These are phyloP conservation scores for Argynnis bischoffii DNA, from an alignment of 2,888 invertebrate species.

Conservation along the genomic window DNA sequence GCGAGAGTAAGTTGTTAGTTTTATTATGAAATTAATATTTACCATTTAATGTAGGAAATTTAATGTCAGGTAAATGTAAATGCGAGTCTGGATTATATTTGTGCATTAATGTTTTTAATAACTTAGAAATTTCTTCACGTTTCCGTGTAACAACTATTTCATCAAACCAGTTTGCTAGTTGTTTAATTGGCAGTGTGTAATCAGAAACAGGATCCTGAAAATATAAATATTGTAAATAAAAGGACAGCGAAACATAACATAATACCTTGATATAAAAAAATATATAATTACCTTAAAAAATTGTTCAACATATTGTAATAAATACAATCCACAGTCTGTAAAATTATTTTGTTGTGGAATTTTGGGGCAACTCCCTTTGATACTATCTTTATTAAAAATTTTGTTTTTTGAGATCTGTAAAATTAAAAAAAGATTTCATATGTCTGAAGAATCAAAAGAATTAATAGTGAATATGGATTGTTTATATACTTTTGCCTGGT, in stretches of 20 bases:
- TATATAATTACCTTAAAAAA: slow-evolving; percentile 89
- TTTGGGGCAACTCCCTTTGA: slow-evolving; percentile 93
- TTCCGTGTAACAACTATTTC: slow-evolving; percentile 92
- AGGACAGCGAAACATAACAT: neutral
- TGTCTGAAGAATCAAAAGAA: neutral
- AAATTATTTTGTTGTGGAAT: slow-evolving; percentile 99
- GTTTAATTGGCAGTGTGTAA: slow-evolving; percentile 91
- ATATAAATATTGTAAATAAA: slow-evolving; percentile 14
- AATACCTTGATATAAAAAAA: slow-evolving; percentile 19
- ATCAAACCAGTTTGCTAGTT: slow-evolving; percentile 93
- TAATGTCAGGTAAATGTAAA: slow-evolving; percentile 86
- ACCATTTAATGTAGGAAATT: slow-evolving; percentile 90
- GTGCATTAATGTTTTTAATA: slow-evolving; percentile 89
- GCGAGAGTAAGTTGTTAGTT: too few species aligned
- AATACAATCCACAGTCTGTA: slow-evolving; percentile 97
- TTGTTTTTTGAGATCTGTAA: slow-evolving; percentile 83
- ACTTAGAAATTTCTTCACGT: slow-evolving; percentile 91
- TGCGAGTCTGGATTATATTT: slow-evolving; percentile 86
- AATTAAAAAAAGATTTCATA: neutral
- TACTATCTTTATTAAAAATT: slow-evolving; percentile 90
- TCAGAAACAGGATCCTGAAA: slow-evolving; percentile 91
- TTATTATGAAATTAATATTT: slow-evolving; percentile 38
- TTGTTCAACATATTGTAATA: slow-evolving; percentile 97
- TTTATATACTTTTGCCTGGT: slow-evolving; percentile 86
- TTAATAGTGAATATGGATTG: neutral